phyloP scores from a whole-genome alignment of 1,140 invertebrate species.

The Druon quercuslanigerum region DNA sequence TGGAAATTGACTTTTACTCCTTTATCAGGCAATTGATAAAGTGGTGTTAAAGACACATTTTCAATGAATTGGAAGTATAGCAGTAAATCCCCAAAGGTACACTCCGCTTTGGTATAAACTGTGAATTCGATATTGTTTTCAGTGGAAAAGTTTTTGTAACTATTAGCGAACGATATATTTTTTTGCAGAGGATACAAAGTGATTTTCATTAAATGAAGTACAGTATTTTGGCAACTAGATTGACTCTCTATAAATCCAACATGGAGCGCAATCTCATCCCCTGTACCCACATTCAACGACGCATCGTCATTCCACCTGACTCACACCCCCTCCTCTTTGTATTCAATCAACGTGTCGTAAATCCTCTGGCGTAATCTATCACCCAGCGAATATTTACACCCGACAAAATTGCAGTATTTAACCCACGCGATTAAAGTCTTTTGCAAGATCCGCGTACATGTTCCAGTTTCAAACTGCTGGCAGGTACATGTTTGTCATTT shows the following conservation, averaged over 20 bases:
- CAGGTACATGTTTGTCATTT: too few relatives aligned
- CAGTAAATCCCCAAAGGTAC: too few relatives aligned
- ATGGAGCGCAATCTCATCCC: constrained; percentile 53
- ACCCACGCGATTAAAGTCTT: constrained; percentile 47
- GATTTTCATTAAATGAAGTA: constrained; percentile 29
- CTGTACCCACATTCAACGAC: constrained; percentile 40
- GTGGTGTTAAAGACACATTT: too few relatives aligned
- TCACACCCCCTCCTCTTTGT: constrained; percentile 47
- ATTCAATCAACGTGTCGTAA: constrained; percentile 66
- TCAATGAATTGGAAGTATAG: too few relatives aligned
- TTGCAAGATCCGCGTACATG: constrained; percentile 38
- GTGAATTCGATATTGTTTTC: too few relatives aligned
- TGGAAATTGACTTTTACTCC: too few relatives aligned
- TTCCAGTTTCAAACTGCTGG: not conserved
- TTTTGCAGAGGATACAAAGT: not conserved
- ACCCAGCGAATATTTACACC: constrained; percentile 61
- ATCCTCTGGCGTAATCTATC: constrained; percentile 61
- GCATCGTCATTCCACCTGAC: constrained; percentile 39
- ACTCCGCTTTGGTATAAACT: too few relatives aligned
- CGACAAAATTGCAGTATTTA: constrained; percentile 56
- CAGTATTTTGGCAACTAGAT: constrained; percentile 32
- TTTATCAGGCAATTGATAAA: too few relatives aligned
- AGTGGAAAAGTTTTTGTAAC: too few relatives aligned
- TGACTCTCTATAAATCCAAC: constrained; percentile 54
- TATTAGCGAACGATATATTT: too few relatives aligned